Base-by-base conservation (phyloP, 2,888 invertebrate genomes). In the Mythimna pallens region DNA sequence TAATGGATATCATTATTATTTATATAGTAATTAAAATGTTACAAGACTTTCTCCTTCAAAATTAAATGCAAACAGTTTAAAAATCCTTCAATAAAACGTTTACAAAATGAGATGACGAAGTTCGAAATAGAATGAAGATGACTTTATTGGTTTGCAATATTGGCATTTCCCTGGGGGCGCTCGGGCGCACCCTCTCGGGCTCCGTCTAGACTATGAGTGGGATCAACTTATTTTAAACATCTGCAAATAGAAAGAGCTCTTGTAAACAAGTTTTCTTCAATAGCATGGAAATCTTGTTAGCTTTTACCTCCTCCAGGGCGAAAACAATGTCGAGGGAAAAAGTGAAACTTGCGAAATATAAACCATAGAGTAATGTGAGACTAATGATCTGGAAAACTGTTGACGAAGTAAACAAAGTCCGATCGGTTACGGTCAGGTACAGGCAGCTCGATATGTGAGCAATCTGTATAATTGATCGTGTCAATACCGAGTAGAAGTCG, bases 131-230 rank as follows among this genome's bases (percentile, higher is more conserved):
- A 91, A 93, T 92, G 91, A 92, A 92, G 91, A 91, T 91, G 88
- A 93, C 88, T 92, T 92, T 92, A 93, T 94, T 92, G 92, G 90
- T 92, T 92, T 85, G 90, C 90, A 92, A 94, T 92, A 91, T 93
- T 92, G 90, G 81, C 78, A 90, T 89, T 90, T 91, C 92, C 92
- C 90, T 82, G 79, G 90, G 88, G 91, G 89, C 50, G 20, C 50
- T 52, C 9, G 50, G 50, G 91, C 89, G 89, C 91, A 92, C 94
- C 94, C 93, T 92, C 89, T 73, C 74, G 73, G 70, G 78, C 85
- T 80, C 86, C 91, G 95, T 95, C 95, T 95, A 95, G 95, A 95
- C 95, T 89, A 89, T 82, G 82, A 89, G 88, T 87, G 88, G 87
- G 89, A 93, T 90, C 88, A 90, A 90, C 87, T 92, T 91, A 92